Base-by-base conservation (phyloP, 2,888 invertebrate genomes). In the Unio delphinus region DNA sequence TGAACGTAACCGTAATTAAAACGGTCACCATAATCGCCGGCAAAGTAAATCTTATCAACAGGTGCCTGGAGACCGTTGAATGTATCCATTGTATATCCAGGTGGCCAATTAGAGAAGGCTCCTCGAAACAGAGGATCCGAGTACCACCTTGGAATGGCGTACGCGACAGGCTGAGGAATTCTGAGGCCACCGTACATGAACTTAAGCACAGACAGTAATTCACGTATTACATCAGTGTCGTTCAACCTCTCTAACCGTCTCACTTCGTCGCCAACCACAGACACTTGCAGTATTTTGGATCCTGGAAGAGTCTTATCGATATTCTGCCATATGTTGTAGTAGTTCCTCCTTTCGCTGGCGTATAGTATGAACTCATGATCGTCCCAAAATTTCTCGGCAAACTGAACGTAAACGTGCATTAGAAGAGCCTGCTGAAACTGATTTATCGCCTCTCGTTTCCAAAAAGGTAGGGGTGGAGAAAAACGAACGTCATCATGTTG, bases 391-490 rank as follows among this genome's bases (percentile, higher is more conserved):
- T 54, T 26, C 18, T 17, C 17, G 4, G n/a, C n/a, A 64, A 64
- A 64, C 55, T 64, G 64, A 18, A 64, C 15, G 55, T 64, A 64
- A 26, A 64, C 23, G 4, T 54, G 30, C 11, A 56, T 64, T 28
- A 55, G 55, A 17, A 34, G 64, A 11, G 64, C 64, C 64, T 55
- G 54, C 18, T 64, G 64, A 56, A 64, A 64, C 56, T 64, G 64
- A 11, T 64, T 23, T 18, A 64, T 55, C 18, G 64, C 30, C 28
- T 64, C 64, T 18, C 23, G 54, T 64, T 64, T 64, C 64, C 64
- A 64, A 15, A 55, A 28, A 18, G 64, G 64, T 55, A 64, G 28
- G 3, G n/a, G 55, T 4, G 64, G 64, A 26, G 18, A n/a, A 23
- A 64, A 64, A 15, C 4, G 17, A 18, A 64, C 55, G 30, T 11